A percentile compares a stretch with the other conserved stretches of the same genome.
These are phyloP conservation scores for Pseudomyrmex cubaensis DNA, from an alignment of 1,140 invertebrate genomes.

Conservation along the genomic window DNA sequence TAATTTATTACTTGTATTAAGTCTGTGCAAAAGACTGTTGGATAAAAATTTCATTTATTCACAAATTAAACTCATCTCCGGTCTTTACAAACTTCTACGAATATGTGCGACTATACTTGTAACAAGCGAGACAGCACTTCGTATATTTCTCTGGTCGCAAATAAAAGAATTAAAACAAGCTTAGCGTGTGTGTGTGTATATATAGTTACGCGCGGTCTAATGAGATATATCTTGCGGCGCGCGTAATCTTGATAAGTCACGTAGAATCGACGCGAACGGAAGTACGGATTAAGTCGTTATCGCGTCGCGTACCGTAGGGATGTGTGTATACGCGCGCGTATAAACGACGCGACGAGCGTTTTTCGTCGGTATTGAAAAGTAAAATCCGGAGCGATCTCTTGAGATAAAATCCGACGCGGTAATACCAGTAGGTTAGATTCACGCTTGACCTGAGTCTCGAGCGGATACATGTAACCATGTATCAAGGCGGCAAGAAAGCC, in stretches of 20 bases:
- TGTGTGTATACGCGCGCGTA: no score
- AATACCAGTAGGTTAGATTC: slow-evolving; percentile 72
- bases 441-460: slow-evolving; percentile 71
- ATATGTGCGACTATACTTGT: no score
- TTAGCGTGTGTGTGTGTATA: no score
- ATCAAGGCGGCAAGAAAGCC: slow-evolving; percentile 64
- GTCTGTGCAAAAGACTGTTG: no score
- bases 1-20: no score
- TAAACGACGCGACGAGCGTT: background rate
- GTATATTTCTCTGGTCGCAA: no score
- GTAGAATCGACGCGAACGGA: background rate
- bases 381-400: slow-evolving; percentile 40
- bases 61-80: no score
- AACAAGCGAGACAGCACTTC: no score
- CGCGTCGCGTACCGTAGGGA: background rate
- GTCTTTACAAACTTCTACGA: no score
- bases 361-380: slow-evolving; percentile 4
- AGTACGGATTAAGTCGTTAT: background rate
- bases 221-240: background rate
- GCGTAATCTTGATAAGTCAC: background rate
- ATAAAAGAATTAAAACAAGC: no score
- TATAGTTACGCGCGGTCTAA: background rate
- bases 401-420: slow-evolving; percentile 42
- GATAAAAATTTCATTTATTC: no score
- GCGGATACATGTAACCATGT: slow-evolving; percentile 72